Evolutionary conservation across 2,888 invertebrate genomes (phyloP).

Genomic region (Baccha elongata): DNA sequence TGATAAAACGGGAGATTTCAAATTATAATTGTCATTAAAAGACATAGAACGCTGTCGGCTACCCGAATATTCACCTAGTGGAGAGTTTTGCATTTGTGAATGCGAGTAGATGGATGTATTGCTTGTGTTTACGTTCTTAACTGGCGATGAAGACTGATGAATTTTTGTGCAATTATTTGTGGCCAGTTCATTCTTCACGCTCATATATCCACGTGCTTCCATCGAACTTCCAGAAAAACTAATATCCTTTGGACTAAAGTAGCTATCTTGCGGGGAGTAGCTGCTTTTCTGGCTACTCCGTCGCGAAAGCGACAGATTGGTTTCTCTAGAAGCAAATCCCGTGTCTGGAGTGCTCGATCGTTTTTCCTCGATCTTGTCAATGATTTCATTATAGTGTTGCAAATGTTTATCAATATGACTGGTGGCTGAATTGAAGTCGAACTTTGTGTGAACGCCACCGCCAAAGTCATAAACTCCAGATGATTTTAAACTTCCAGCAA

Average conservation of each 20-base stretch:
- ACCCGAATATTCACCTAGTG: constrained; percentile 74
- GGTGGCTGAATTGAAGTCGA: constrained; percentile 81
- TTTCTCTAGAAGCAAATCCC: constrained; percentile 82
- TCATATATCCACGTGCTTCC: constrained; percentile 75
- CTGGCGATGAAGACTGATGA: constrained; percentile 78
- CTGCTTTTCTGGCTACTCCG: constrained; percentile 82
- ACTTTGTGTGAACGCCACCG: constrained; percentile 78
- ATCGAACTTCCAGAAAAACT: constrained; percentile 76
- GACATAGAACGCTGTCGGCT: constrained; percentile 83
- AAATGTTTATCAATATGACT: constrained; percentile 81
- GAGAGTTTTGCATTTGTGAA: constrained; percentile 72
- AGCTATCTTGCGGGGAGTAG: constrained; percentile 81
- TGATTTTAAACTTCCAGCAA: constrained; percentile 78
- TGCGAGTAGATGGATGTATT: constrained; percentile 78
- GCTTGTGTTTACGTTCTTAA: constrained; percentile 78
- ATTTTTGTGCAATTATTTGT: constrained; percentile 72
- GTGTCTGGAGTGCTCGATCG: constrained; percentile 82
- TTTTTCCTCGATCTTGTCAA: constrained; percentile 79
- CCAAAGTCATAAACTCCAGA: constrained; percentile 80
- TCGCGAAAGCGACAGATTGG: constrained; percentile 81
- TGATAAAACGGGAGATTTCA: constrained; percentile 79
- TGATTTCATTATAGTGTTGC: constrained; percentile 77
- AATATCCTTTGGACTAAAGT: constrained; percentile 77
- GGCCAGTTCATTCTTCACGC: constrained; percentile 76
- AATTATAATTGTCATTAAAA: constrained; percentile 83